phyloP scores from a whole-genome alignment of 2,888 invertebrate species.

The Gerosis bhagava region DNA sequence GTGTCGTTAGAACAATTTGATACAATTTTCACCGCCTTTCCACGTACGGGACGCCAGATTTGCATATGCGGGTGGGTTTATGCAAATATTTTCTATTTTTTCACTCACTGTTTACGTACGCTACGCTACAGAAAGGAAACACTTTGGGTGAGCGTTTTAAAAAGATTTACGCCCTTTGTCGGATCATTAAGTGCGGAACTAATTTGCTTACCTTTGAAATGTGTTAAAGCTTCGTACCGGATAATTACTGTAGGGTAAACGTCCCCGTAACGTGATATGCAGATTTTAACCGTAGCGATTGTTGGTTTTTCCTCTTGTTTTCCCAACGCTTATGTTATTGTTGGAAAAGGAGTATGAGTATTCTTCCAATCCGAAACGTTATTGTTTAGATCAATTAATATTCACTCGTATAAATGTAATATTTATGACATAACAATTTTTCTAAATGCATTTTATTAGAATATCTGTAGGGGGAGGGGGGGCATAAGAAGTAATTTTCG shows the following conservation, averaged over 20 bases:
- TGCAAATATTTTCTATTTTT: conserved; percentile 81
- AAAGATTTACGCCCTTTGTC: conserved; percentile 82
- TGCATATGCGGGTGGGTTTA: conserved; percentile 77
- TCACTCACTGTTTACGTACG: conserved; percentile 71
- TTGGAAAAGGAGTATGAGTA: conserved; percentile 10
- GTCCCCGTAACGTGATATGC: conserved; percentile 73
- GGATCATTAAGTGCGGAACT: conserved; percentile 81
- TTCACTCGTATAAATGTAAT: too few species aligned
- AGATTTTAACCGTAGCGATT: conserved; percentile 51
- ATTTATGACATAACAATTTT: too few species aligned
- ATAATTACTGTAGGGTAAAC: conserved; percentile 69
- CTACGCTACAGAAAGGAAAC: conserved; percentile 72
- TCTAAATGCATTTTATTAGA: too few species aligned
- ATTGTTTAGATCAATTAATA: too few species aligned
- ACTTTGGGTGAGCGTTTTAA: conserved; percentile 73
- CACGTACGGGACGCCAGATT: conserved; percentile 66
- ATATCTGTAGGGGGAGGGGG: too few species aligned
- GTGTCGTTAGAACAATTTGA: conserved; percentile 77
- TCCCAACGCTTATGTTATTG: conserved; percentile 18
- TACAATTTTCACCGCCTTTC: conserved; percentile 77
- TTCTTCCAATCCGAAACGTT: too few species aligned
- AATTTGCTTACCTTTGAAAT: conserved; percentile 82
- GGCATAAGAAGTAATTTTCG: too few species aligned
- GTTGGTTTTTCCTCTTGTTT: conserved; percentile 26
- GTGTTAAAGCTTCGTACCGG: conserved; percentile 74